phyloP scores from a whole-genome alignment of 2,113 vertebrate species.

The Hassar affinis region DNA sequence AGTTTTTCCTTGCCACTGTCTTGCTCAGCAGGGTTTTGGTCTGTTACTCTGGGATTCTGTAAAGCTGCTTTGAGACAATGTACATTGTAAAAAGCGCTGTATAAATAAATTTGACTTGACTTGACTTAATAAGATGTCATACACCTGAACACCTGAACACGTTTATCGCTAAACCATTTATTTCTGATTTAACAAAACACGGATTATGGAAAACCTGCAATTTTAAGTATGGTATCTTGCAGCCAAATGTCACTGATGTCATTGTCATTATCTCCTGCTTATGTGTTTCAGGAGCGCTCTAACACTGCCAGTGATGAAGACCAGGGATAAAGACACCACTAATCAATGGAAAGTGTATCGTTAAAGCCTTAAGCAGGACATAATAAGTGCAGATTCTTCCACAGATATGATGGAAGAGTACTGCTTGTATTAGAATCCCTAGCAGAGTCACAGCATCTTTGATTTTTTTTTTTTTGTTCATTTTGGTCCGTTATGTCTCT shows the following conservation, averaged over 20 bases:
- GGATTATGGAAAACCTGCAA: not conserved
- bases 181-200: not conserved
- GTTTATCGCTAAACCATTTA: not conserved
- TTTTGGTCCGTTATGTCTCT: not conserved
- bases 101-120: too few species aligned
- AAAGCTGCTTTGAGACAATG: too few species aligned
- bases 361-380: slow-evolving; percentile 17
- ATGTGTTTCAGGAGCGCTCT: slow-evolving; percentile 71
- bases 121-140: not conserved
- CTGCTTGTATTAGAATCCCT: not conserved
- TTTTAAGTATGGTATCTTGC: not conserved
- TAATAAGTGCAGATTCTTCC: not conserved
- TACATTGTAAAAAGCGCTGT: too few species aligned
- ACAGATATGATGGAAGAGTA: not conserved
- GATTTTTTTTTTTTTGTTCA: not conserved
- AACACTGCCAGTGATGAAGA: slow-evolving; percentile 79
- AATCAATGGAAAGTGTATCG: not conserved
- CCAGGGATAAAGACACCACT: slow-evolving; percentile 50
- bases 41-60: too few species aligned
- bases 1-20: too few species aligned
- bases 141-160: not conserved
- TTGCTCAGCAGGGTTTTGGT: too few species aligned
- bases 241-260: not conserved
- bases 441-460: not conserved
- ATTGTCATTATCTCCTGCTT: not conserved